Conservation (phyloP, 2,888 invertebrate genomes). For the Leucozona laternaria region DNA sequence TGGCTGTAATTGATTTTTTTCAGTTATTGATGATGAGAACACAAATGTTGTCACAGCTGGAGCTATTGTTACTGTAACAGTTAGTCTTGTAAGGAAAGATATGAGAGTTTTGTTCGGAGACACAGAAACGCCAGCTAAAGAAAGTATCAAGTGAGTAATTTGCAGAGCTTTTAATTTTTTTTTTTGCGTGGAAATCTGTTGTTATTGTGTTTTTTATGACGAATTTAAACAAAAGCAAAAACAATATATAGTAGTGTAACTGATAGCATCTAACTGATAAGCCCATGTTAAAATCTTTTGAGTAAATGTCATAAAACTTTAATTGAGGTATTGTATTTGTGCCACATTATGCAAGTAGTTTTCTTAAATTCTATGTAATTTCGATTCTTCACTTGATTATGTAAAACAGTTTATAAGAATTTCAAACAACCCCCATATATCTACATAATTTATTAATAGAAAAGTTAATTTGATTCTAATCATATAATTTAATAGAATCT, state of each 20-base stretch:
- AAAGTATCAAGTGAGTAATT: slow-evolving; percentile 85
- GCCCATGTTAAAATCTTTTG: no score
- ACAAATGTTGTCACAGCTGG: slow-evolving; percentile 98
- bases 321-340: no score
- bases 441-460: no score
- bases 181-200: background rate
- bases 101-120: slow-evolving; percentile 94
- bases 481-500: no score
- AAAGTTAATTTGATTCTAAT: no score
- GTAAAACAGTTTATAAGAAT: no score
- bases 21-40: slow-evolving; percentile 99
- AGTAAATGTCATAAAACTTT: no score
- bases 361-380: no score
- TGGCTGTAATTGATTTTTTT: slow-evolving; percentile 21
- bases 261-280: background rate
- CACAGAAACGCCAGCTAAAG: slow-evolving; percentile 88
- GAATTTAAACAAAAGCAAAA: background rate
- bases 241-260: background rate
- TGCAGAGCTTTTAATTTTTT: background rate
- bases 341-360: no score
- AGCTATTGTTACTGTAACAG: slow-evolving; percentile 98
- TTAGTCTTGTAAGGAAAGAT: slow-evolving; percentile 91
- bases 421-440: no score
- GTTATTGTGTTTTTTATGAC: background rate
- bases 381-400: no score